Base-by-base conservation (phyloP, 2,113 vertebrate species). In the Chloropsis cyanopogon region DNA sequence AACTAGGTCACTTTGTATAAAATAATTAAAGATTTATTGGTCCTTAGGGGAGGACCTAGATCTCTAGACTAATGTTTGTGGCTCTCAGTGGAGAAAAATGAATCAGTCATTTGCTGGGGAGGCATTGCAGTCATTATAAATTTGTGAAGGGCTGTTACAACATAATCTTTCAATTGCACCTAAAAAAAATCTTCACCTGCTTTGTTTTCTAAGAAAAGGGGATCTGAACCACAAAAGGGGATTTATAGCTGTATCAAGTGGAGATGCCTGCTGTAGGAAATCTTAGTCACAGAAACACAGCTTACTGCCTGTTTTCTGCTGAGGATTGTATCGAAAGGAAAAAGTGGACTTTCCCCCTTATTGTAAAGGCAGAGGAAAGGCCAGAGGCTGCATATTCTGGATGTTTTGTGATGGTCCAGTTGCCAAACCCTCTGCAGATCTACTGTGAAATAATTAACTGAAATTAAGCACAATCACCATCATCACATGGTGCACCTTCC, bases 21-120 rank as follows among this genome's bases (percentile, higher is more conserved):
- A 94, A 90, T 96, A 84, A 95, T 97, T 95, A 96, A 96, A 94
- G 68, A 91, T 94, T 88, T 93, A 93, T 93, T 78, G 44, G 60
- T 66, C 96, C 88, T 84, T 66, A 71, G 95, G 92, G 95, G 92
- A 70, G 72, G 44, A 49, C 39, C 13, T 78, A 71, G 60, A 78
- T 92, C 82, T 91, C 64, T 52, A 81, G 86, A 59, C 86, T 59
- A 75, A 44, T 68, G 60, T 81, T 90, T 83, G 72, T 29, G 15
- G 12, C 29, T n/a, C 82, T 93, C 82, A 61, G 64, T 31, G 11
- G 52, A 88, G 69, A 64, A 78, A 56, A 88, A 78, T 54, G 56
- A 88, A 88, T 83, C 44, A 66, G 59, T 70, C 5, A 0, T 78
- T 92, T 90, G 16, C 47, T 71, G 35, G 47, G 42, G 52, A 88